A percentile compares a stretch with the other conserved stretches of the same genome.
These are phyloP conservation scores for Pseudomyrmex flavicornis DNA, from an alignment of 1,140 invertebrate species.

Conservation along the genomic window DNA sequence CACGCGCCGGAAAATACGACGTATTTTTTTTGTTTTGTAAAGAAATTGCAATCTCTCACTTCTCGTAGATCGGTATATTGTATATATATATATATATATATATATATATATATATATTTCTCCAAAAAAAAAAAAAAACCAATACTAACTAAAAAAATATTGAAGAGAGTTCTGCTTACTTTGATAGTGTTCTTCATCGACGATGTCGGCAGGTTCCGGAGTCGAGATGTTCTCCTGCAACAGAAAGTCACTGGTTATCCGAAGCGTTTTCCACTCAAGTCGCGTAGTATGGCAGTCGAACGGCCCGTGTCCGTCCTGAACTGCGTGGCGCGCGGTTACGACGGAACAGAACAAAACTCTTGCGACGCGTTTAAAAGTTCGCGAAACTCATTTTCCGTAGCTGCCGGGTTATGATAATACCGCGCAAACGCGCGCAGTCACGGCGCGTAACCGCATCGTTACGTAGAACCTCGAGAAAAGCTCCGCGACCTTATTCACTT, in stretches of 20 bases:
- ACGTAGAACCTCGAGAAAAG: neutral
- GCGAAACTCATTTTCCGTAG: slow-evolving; percentile 52
- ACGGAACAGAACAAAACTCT: slow-evolving; percentile 22
- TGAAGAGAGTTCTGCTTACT: slow-evolving; percentile 85
- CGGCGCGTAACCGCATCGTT: slow-evolving; percentile 21
- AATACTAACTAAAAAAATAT: slow-evolving; percentile 49
- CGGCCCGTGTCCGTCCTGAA: neutral
- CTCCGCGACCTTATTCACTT: slow-evolving; percentile 2
- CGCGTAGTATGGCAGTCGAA: neutral
- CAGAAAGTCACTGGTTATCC: slow-evolving; percentile 66
- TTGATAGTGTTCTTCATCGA: slow-evolving; percentile 89
- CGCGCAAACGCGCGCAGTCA: slow-evolving; percentile 26
- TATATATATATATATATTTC: too few species aligned
- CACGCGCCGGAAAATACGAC: neutral
- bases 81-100: too few species aligned
- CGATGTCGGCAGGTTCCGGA: slow-evolving; percentile 88
- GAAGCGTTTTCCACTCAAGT: slow-evolving; percentile 24
- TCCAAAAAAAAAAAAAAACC: slow-evolving; percentile 26
- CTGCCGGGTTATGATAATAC: slow-evolving; percentile 52
- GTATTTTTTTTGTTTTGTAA: slow-evolving; percentile 29
- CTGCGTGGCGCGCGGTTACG: too few species aligned
- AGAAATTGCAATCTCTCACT: slow-evolving; percentile 35
- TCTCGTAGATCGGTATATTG: neutral
- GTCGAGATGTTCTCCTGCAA: slow-evolving; percentile 90
- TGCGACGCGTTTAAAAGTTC: slow-evolving; percentile 40